Evolutionary conservation across 2,888 invertebrate genomes (phyloP), one percentile per base, ranked within the genome.

Genomic region (Melipona bicolor): DNA sequence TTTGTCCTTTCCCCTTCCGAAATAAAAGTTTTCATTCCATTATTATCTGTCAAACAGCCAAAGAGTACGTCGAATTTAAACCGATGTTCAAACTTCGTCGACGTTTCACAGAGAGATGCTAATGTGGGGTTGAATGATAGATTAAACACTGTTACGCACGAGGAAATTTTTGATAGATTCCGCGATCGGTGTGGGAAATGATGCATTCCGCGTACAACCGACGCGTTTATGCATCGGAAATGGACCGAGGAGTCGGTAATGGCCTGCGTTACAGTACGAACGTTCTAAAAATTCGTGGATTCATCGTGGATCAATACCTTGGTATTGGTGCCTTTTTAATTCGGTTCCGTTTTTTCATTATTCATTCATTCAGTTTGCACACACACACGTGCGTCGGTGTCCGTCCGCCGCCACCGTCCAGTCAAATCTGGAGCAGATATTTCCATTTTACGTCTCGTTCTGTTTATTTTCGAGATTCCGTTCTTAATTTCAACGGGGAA

Each of bases 311-410:
- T 43, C 71, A 24, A 71, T 56, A 71, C 56, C 43, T 71, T 43
- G 71, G 19, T 59, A 9, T 71, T 43, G 71, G 19, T 59, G 17
- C 43, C 36, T 21, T 59, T 43, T 71, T 71, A 36, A 71, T 36
- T 59, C 32, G 9, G 4, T 43, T 19, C 24, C 43, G 43, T 43
- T 24, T 71, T 56, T 71, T 59, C 32, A 43, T 59, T 59, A 56
- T 19, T 24, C 71, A 56, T 43, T 59, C 43, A 13, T 71, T 32
- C 19, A 1, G 9, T 9, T 4, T 27, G n/a, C 3, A 11, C 56
- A n/a, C 11, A n/a, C 52, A 52, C 52, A 6, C 3, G 0, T 0
- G 32, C 32, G 32, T 4, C 9, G 36, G 9, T 9, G 36, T 36
- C 36, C 36, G 36, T 36, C 36, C 36, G 9, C 36, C 36, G 9